Evolutionary conservation across 2,888 invertebrate species (phyloP).

Genomic region (Thelaira solivaga): DNA sequence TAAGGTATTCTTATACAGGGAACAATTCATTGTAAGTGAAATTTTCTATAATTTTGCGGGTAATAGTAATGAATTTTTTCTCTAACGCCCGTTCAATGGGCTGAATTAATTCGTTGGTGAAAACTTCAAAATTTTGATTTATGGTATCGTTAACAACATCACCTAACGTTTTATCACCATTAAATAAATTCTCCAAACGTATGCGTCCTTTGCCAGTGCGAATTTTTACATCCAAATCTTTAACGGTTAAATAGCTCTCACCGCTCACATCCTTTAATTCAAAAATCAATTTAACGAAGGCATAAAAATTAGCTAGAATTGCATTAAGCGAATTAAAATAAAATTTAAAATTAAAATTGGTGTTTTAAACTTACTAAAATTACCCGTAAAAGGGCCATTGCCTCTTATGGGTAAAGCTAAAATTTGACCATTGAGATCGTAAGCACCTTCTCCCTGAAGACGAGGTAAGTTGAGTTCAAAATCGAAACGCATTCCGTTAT

Average conservation of each 20-base stretch:
- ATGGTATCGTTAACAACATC: constrained; percentile 82
- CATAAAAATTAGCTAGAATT: constrained; percentile 83
- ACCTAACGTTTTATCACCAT: constrained; percentile 83
- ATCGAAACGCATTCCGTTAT: constrained; percentile 77
- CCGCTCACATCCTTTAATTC: constrained; percentile 79
- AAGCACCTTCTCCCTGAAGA: constrained; percentile 81
- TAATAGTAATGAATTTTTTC: constrained; percentile 79
- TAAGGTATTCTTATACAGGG: constrained; percentile 74
- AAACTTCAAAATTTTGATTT: constrained; percentile 82
- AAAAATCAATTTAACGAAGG: constrained; percentile 81
- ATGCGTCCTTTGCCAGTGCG: constrained; percentile 83
- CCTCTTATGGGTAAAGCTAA: constrained; percentile 86
- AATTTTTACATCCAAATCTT: constrained; percentile 82
- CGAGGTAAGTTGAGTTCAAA: constrained; percentile 81
- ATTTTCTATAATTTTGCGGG: constrained; percentile 80
- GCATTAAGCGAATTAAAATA: constrained; percentile 62
- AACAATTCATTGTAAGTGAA: constrained; percentile 80
- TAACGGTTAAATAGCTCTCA: constrained; percentile 80
- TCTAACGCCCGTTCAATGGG: constrained; percentile 83
- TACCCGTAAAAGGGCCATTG: constrained; percentile 82
- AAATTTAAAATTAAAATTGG: neutral
- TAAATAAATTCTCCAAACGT: constrained; percentile 85
- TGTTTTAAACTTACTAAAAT: constrained; percentile 81
- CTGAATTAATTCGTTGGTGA: constrained; percentile 84
- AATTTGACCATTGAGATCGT: constrained; percentile 83